Percentiles rank a stretch among this genome's conserved stretches.
phyloP scores from a whole-genome alignment of 2,113 vertebrate species.

The Heterochromis multidens region DNA sequence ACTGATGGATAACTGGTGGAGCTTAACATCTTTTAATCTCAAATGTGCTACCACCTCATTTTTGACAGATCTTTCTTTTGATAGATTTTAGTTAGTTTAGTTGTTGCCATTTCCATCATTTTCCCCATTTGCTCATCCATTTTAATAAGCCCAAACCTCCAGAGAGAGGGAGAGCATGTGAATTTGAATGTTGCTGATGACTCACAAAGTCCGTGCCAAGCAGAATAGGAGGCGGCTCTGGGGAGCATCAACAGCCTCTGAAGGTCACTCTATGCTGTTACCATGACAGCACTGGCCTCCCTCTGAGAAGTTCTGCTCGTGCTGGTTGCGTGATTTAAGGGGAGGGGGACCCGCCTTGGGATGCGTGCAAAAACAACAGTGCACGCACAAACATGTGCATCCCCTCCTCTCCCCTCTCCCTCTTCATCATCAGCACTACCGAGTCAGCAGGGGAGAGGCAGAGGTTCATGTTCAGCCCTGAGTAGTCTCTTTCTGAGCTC shows the following conservation, averaged over 20 bases:
- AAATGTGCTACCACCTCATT: neutral
- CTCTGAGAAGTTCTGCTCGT: slow-evolving; percentile 35
- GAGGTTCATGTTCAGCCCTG: slow-evolving; percentile 54
- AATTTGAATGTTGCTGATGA: slow-evolving; percentile 66
- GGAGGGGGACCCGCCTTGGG: neutral
- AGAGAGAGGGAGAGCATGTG: slow-evolving; percentile 39
- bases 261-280: slow-evolving; percentile 66
- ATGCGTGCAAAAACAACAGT: neutral
- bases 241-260: slow-evolving; percentile 63
- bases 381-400: neutral
- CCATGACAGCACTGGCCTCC: slow-evolving; percentile 64
- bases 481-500: slow-evolving; percentile 27
- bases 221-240: slow-evolving; percentile 51
- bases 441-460: slow-evolving; percentile 53
- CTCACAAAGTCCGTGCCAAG: slow-evolving; percentile 60
- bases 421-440: slow-evolving; percentile 23
- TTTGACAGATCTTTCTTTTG: neutral
- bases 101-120: slow-evolving; percentile 17
- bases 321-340: slow-evolving; percentile 26
- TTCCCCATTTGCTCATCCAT: slow-evolving; percentile 34
- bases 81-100: neutral
- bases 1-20: neutral
- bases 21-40: neutral
- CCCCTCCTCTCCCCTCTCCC: neutral
- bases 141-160: slow-evolving; percentile 45